Conservation (phyloP, 2,888 invertebrate species). For the Pinctada fucata region DNA sequence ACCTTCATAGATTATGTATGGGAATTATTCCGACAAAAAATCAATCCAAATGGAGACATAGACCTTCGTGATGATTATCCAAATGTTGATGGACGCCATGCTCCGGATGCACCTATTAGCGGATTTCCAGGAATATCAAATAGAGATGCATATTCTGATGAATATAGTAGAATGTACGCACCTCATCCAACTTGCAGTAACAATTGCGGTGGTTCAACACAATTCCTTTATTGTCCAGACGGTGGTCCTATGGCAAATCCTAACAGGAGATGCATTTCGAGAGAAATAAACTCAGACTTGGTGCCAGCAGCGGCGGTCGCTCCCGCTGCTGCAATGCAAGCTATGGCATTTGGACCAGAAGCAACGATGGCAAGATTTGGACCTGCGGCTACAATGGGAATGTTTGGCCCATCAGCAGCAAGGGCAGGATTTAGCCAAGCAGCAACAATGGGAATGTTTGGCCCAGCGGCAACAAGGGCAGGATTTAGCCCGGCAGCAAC, state of each 20-base stretch:
- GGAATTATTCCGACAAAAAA: conserved; percentile 14
- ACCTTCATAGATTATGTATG: conserved; percentile 20
- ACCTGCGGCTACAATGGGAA: too few relatives aligned
- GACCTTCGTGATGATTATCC: conserved; percentile 10
- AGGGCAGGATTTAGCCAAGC: too few relatives aligned
- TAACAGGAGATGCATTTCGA: not conserved
- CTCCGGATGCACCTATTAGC: conserved; percentile 36
- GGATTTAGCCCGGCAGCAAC: too few relatives aligned
- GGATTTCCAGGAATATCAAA: conserved; percentile 46
- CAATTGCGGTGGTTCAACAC: conserved; percentile 39
- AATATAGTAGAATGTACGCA: conserved; percentile 36
- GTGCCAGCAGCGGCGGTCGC: not conserved
- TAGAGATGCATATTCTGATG: conserved; percentile 44
- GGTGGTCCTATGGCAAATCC: not conserved
- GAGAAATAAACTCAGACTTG: not conserved
- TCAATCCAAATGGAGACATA: not conserved
- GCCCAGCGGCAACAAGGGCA: too few relatives aligned
- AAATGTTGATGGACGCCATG: conserved; percentile 29
- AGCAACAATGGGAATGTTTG: too few relatives aligned
- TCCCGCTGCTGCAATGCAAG: not conserved
- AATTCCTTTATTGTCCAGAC: conserved; percentile 29
- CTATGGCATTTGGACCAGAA: too few relatives aligned
- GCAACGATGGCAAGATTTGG: too few relatives aligned
- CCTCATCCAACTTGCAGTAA: conserved; percentile 44
- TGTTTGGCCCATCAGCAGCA: too few relatives aligned